Conservation (phyloP, 2,797 vertebrate species). For the Xenentodon cancila region DNA sequence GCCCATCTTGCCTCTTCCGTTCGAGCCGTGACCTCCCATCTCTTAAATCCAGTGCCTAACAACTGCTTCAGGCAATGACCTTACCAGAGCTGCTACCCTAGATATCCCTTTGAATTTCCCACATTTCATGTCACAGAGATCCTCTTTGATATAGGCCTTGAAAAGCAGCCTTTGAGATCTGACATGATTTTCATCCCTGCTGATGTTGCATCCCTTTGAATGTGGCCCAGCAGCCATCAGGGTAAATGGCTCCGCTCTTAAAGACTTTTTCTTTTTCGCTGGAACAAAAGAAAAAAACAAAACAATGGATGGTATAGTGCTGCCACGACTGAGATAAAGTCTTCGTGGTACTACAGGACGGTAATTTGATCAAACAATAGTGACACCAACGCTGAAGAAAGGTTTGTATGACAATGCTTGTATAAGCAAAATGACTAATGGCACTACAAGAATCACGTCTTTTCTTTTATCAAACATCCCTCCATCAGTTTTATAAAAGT, state of each 20-base stretch:
- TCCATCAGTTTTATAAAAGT: too few species aligned
- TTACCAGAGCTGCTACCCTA: constrained; percentile 46
- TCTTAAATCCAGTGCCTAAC: constrained; percentile 16
- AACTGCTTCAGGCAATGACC: constrained; percentile 24
- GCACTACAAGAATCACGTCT: too few species aligned
- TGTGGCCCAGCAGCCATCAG: constrained; percentile 4
- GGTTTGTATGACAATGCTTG: neutral
- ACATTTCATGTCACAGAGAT: constrained; percentile 30
- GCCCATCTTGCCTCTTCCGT: constrained; percentile 16
- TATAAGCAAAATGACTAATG: too few species aligned
- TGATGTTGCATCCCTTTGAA: constrained; percentile 16
- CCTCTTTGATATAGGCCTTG: constrained; percentile 32
- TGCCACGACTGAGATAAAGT: neutral
- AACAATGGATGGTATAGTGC: neutral
- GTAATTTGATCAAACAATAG: neutral
- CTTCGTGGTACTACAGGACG: neutral
- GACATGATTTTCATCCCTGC: constrained; percentile 11
- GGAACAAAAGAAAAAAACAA: neutral
- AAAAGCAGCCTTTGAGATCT: constrained; percentile 33
- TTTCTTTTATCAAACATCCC: too few species aligned
- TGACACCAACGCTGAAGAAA: neutral
- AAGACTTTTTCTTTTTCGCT: constrained; percentile 3
- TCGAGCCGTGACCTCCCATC: constrained; percentile 19
- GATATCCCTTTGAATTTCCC: constrained; percentile 42
- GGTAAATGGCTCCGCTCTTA: constrained; percentile 14